Percentiles rank a stretch among this genome's conserved stretches.
Conservation (phyloP, 2,888 invertebrate genomes). For the Laothoe populi region DNA sequence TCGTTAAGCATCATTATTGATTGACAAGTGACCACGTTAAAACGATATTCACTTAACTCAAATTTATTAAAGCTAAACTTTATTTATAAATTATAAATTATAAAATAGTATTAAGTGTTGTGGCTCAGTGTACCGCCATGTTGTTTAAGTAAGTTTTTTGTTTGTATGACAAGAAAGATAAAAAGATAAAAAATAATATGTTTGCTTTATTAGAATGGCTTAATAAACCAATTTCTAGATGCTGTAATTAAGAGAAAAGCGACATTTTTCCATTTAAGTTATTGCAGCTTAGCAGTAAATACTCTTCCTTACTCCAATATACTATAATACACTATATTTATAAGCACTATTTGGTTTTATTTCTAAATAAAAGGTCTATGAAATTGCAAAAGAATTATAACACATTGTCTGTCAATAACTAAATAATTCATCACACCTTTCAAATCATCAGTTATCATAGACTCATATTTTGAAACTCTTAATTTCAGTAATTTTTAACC, state of each 20-base stretch:
- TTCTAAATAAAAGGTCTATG: background rate
- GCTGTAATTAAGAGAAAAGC: no score
- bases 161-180: background rate
- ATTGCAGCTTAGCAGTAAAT: no score
- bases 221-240: no score
- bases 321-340: no score
- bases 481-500: background rate
- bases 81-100: background rate
- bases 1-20: conserved; percentile 15
- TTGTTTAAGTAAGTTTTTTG: background rate
- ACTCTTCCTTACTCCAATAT: no score
- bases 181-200: no score
- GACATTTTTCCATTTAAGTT: no score
- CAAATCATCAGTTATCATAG: background rate
- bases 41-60: background rate
- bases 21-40: conserved; percentile 9
- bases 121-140: background rate
- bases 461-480: background rate
- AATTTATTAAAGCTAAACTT: conserved; percentile 20
- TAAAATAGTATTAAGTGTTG: conserved; percentile 1
- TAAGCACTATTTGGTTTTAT: no score
- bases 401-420: background rate
- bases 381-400: background rate
- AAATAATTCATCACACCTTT: background rate
- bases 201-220: no score